Conservation (phyloP, 1,140 invertebrate species). For the Philotrypesis tridentata region DNA sequence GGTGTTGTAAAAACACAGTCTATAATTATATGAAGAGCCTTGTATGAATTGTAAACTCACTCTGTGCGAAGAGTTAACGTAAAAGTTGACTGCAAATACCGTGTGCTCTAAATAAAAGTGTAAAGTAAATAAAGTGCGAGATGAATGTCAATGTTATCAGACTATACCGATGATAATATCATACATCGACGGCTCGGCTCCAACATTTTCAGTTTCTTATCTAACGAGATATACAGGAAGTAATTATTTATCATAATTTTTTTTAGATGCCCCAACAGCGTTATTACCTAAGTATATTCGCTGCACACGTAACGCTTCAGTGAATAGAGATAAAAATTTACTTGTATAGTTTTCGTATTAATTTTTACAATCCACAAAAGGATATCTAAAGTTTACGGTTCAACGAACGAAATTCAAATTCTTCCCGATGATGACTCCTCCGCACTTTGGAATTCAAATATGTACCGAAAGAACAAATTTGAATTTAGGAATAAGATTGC, state of each 20-base stretch:
- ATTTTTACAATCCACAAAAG: too few species aligned
- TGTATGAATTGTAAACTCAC: too few species aligned
- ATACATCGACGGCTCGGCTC: not conserved
- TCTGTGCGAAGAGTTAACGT: too few species aligned
- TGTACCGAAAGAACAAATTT: not conserved
- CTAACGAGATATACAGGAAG: not conserved
- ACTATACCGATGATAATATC: not conserved
- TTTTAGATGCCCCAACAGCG: not conserved
- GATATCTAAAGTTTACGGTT: too few species aligned
- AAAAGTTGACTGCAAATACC: not conserved
- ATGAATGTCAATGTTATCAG: not conserved
- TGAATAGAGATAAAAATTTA: not conserved
- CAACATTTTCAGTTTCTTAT: too few species aligned
- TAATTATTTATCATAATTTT: slow-evolving; percentile 1
- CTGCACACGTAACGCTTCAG: not conserved
- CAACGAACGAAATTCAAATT: not conserved
- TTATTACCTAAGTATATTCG: too few species aligned
- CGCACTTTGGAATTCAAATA: not conserved
- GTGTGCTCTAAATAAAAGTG: not conserved
- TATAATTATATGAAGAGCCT: too few species aligned
- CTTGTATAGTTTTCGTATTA: too few species aligned
- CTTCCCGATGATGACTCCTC: not conserved
- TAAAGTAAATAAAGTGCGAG: not conserved
- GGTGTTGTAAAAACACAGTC: too few species aligned
- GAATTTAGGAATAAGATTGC: not conserved